Percentiles rank a stretch among this genome's conserved stretches.
phyloP scores from a whole-genome alignment of 1,140 invertebrate species.

The Brachionus paranguensis region DNA sequence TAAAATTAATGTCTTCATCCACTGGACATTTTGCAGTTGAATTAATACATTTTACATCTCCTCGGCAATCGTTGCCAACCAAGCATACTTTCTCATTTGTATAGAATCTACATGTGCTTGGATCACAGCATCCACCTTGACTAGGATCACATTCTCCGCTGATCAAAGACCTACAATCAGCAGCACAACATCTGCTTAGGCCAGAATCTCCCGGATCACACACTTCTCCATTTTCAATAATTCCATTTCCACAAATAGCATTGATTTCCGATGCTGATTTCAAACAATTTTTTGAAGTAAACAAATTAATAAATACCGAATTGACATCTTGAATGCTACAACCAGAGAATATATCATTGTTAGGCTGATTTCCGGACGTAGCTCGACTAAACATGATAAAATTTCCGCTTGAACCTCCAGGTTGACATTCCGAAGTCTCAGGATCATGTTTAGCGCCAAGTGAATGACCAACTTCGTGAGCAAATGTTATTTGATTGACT shows the following conservation, averaged over 20 bases:
- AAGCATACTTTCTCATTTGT: not conserved
- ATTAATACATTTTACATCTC: conserved; percentile 3
- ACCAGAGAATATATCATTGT: conserved; percentile 87
- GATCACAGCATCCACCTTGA: conserved; percentile 30
- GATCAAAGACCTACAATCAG: not conserved
- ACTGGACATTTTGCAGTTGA: conserved; percentile 13
- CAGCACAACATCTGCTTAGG: conserved; percentile 63
- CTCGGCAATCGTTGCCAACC: not conserved
- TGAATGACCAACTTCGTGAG: conserved; percentile 98
- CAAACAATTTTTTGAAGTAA: conserved; percentile 2
- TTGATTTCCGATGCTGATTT: not conserved
- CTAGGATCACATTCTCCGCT: not conserved
- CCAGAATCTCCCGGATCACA: conserved; percentile 94
- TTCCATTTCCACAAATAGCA: conserved; percentile 97
- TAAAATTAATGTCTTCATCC: not conserved
- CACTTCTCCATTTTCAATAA: conserved; percentile 91
- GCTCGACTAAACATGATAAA: conserved; percentile 83
- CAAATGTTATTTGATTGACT: conserved; percentile 92
- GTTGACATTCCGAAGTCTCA: not conserved
- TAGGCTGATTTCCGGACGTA: conserved; percentile 82
- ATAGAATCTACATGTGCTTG: conserved; percentile 8
- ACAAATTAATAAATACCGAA: conserved; percentile 59
- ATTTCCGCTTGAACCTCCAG: conserved; percentile 42
- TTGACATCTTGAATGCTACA: conserved; percentile 60
- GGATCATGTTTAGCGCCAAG: conserved; percentile 73